phyloP scores from a whole-genome alignment of 1,140 invertebrate species.

The Cherax quadricarinatus region DNA sequence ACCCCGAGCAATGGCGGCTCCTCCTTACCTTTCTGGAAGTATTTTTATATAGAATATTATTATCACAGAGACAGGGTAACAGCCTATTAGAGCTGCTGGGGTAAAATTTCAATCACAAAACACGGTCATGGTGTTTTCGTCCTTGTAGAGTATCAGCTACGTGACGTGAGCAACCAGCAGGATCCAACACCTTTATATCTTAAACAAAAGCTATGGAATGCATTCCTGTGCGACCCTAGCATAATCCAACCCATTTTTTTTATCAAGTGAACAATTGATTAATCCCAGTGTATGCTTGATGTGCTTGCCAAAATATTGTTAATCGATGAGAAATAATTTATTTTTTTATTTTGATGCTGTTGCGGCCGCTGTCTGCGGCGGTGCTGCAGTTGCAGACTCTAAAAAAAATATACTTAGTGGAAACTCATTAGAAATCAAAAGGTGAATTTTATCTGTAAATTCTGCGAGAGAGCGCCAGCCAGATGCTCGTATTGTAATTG shows the following conservation, averaged over 20 bases:
- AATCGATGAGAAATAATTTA: not conserved
- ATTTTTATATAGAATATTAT: not conserved
- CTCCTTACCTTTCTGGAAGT: not conserved
- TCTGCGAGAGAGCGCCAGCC: not conserved
- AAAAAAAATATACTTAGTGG: not conserved
- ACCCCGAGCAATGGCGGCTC: not conserved
- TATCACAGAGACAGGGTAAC: not conserved
- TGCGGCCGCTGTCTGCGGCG: no score
- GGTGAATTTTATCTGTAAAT: not conserved
- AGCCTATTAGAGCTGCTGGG: not conserved
- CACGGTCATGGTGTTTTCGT: not conserved
- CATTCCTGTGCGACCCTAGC: not conserved
- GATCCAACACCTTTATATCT: not conserved
- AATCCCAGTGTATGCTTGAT: not conserved
- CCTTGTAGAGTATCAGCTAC: not conserved
- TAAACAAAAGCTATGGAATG: not conserved
- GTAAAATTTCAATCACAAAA: not conserved
- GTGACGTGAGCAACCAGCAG: not conserved
- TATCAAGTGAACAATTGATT: not conserved
- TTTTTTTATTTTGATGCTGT: not conserved
- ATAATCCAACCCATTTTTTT: not conserved
- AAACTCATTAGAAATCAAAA: not conserved
- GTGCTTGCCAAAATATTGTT: not conserved
- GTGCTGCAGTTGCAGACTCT: not conserved
- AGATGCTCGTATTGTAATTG: not conserved